Percentiles rank a stretch among this genome's conserved stretches.
These are phyloP conservation scores for Strigops habroptila DNA, from an alignment of 2,113 vertebrate species.

Conservation along the genomic window DNA sequence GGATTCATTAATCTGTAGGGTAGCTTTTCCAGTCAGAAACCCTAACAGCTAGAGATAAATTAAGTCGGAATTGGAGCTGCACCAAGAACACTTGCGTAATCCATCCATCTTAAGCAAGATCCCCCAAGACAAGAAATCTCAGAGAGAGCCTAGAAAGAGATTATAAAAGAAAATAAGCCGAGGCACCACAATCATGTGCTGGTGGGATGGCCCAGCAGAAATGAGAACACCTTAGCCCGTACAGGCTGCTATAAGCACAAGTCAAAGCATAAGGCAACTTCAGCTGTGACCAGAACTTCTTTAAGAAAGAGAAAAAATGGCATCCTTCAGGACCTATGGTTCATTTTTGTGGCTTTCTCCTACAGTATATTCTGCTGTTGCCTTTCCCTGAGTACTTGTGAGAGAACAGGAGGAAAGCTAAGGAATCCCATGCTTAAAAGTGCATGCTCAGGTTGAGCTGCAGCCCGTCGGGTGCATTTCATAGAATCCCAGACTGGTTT, in stretches of 20 bases:
- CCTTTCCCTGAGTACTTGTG: not conserved
- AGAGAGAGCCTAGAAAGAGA: not conserved
- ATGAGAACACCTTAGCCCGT: not conserved
- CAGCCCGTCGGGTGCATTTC: not conserved
- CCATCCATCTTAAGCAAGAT: not conserved
- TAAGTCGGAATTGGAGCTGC: not conserved
- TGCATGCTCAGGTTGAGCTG: not conserved
- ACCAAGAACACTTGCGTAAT: constrained; percentile 22
- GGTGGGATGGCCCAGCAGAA: not conserved
- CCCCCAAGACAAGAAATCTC: not conserved
- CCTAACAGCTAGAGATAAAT: not conserved
- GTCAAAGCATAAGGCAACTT: not conserved
- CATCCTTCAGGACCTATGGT: not conserved
- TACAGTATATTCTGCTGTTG: not conserved
- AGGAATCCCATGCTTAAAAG: not conserved
- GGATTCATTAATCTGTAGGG: not conserved
- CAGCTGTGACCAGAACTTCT: not conserved
- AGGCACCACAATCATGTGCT: not conserved
- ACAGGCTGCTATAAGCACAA: not conserved
- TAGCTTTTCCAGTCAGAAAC: not conserved
- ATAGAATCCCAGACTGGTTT: not conserved
- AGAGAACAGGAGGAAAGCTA: not conserved
- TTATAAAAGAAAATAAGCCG: not conserved
- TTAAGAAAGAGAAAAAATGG: not conserved
- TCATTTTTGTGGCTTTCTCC: not conserved